These are phyloP conservation scores for Eupeodes latifasciatus DNA, from an alignment of 2,888 invertebrate species.

Conservation along the genomic window DNA sequence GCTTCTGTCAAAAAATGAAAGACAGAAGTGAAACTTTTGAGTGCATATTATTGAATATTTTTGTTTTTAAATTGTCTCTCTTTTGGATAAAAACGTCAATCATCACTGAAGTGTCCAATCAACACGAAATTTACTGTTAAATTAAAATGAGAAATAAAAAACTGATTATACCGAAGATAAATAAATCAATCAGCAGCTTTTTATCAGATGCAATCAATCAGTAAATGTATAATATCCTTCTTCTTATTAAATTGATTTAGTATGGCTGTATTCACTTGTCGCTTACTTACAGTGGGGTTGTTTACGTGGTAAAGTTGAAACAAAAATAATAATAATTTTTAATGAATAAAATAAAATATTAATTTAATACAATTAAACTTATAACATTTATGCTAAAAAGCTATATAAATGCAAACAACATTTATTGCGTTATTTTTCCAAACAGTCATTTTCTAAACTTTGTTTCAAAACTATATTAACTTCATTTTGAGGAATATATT, in stretches of 20 bases:
- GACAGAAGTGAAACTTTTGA: not conserved
- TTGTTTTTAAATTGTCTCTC: not conserved
- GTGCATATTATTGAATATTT: not conserved
- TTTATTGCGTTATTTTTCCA: too few species aligned
- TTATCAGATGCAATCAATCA: conserved; percentile 66
- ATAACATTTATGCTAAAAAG: too few species aligned
- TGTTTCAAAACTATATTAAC: too few species aligned
- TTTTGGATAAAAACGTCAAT: conserved; percentile 14
- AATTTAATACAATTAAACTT: too few species aligned
- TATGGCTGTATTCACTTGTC: not conserved
- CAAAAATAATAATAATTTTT: not conserved
- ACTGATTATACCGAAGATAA: not conserved
- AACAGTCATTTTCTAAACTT: too few species aligned
- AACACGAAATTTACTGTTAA: not conserved
- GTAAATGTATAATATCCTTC: conserved; percentile 50
- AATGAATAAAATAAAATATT: too few species aligned
- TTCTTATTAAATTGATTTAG: conserved; percentile 53
- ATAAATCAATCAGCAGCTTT: conserved; percentile 62
- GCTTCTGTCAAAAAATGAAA: not conserved
- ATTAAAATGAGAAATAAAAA: not conserved
- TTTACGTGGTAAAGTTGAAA: not conserved
- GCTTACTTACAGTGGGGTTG: not conserved
- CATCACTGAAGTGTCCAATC: not conserved
- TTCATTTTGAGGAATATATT: too few species aligned
- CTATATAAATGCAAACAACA: too few species aligned